Evolutionary conservation across 2,113 vertebrate species (phyloP), one percentile per base, ranked within the genome.

Genomic region (Ahaetulla prasina): DNA sequence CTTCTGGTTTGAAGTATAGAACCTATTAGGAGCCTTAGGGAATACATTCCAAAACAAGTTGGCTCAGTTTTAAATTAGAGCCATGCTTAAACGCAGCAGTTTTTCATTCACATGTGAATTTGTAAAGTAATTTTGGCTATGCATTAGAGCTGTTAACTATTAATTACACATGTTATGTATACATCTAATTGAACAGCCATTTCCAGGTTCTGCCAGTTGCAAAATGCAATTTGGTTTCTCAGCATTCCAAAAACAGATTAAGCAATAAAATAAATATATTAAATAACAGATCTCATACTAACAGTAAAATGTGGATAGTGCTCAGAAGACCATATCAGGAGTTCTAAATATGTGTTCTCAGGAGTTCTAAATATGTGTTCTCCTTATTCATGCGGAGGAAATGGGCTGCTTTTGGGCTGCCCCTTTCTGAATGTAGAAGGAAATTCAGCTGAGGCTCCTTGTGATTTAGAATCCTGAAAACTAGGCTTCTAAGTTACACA

Each of bases 1-100:
- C 93, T 91, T 89, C 90, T 1, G 0, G 27, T 1, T n/a, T 84
- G 85, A 95, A 95, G 80, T 53, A 57, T 88, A 43, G 45, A 94
- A 93, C 23, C 91, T 89, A 93, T 30, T 2, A 0, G 0, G 91
- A 93, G 35, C 74, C 88, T 39, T 16, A 52, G 74, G 53, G 92
- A 80, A 27, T 85, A 85, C 45, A 92, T 92, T 90, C 90, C 60
- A 55, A 88, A 90, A 88, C 60, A 80, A 57, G 53, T 39, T 92
- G 88, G 74, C 45, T 85, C 30, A 6, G 12, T 89, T 92, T 89
- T 80, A 92, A 35, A 89, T 85, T 23, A 60, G 88, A 63, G 30
- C 53, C 43, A 27, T 63, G 45, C 11, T 60, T 60, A 25, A 60
- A 89, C 22, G 20, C 6, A n/a, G 23, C 47, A 11, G n/a, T 54